Base-by-base conservation (phyloP, 2,113 vertebrate species). In the Cyprichromis sp. region DNA sequence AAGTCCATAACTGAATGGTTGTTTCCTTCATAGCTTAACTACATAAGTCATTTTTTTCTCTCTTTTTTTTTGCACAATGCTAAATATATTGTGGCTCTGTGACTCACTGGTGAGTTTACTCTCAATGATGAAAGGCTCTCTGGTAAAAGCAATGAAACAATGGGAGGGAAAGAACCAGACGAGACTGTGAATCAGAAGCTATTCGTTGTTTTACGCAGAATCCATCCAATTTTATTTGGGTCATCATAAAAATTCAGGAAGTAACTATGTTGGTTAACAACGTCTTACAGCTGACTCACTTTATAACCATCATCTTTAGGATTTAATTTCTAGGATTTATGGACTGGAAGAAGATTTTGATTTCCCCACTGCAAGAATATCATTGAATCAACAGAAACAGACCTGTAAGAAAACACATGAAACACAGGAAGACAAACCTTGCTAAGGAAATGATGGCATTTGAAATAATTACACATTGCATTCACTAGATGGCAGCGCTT, bases 401-500 rank as follows among this genome's bases (percentile, higher is more conserved):
- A 31, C 5, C 7, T 50, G 45, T 19, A 78, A 45, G 13, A 21
- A 40, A 76, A 63, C 12, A 66, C 4, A 7, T 8, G 17, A 38
- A 66, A 38, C 61, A 66, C 61, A 38, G 13, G 4, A 12, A 55
- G 10, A 29, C 63, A 81, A 9, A 5, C 24, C 5, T 66, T 19
- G 31, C 9, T 81, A 21, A 40, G 59, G 17, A 63, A 9, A 52
- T 59, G 4, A 10, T 36, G 11, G 4, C 2, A 4, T 79, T 21
- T 45, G 11, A 13, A 7, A 78, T 2, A 86, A 57, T 86, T 13
- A 2, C 14, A 16, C 7, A 29, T 24, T 26, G 0, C 2, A 7
- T 11, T 79, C 93, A 81, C 86, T 79, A 94, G 92, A 83, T 90
- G 91, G 86, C 90, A 91, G 86, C 61, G 7, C 10, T 2, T 11